Base-by-base conservation (phyloP, 37 sponge, comb jelly and placozoan genomes). In the Tethya wilhelma region DNA sequence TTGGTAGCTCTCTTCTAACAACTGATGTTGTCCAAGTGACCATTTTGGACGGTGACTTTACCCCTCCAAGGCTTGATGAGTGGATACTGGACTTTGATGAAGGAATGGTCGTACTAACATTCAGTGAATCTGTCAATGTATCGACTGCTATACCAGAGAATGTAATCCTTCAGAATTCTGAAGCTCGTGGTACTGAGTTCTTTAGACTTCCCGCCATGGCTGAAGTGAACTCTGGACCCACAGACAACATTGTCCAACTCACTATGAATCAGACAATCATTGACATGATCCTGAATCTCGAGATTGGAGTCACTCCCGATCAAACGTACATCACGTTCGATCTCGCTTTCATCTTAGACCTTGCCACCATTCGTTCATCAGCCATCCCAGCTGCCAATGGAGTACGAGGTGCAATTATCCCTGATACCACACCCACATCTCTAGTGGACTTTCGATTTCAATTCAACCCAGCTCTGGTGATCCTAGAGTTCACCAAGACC, bases 401-500 rank as follows among this genome's bases (percentile, higher is more conserved):
- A 55, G 26, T 67, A 2, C 44, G 9, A 32, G 81, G 81, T 25
- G 36, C 20, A 6, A 58, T 91, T 29, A 66, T 81, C 26, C 42
- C 82, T 38, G 93, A 96, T 56, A 71, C 64, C 25, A 29, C 65
- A 3, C 72, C 91, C 33, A 78, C 97, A 22, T 29, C 40, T 23
- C 79, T 96, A 0, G 43, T 26, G 38, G 66, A n/a, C 40, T 96
- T 93, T 57, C 62, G 81, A 14, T 67, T 93, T 68, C 83, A 90
- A 34, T 84, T 84, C 40, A 76, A 91, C 42, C 90, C 89, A 44
- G 90, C 83, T 49, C 67, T 74, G 0, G 31, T 96, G 41, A 64
- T 71, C 20, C 71, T 96, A 30, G 84, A 91, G 11, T 96, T 96
- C 66, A 62, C 73, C 41, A 92, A 96, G 56, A 82, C 84, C 23